Percentiles rank a stretch among this genome's conserved stretches.
Conservation (phyloP, 2,888 invertebrate genomes). For the Crocallis elinguaria region DNA sequence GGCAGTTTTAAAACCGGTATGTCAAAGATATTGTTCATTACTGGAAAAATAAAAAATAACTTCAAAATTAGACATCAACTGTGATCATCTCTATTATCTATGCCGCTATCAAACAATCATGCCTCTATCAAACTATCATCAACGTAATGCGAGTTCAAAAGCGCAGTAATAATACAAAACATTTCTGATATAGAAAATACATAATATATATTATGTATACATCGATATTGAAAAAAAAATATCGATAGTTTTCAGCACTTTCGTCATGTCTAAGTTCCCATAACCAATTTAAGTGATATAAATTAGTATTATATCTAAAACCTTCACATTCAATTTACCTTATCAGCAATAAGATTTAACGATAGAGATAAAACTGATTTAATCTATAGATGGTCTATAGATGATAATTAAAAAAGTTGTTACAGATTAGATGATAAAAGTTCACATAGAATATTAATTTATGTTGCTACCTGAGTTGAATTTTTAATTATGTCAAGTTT, state of each 20-base stretch:
- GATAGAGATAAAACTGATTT: constrained; percentile 37
- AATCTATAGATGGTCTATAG: constrained; percentile 28
- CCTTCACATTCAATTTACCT: constrained; percentile 41
- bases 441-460: constrained; percentile 38
- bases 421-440: constrained; percentile 25
- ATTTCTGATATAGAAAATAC: too few relatives aligned
- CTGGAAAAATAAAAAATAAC: too few relatives aligned
- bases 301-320: constrained; percentile 42
- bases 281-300: constrained; percentile 37
- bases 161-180: too few relatives aligned
- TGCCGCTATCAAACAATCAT: too few relatives aligned
- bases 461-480: not conserved
- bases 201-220: too few relatives aligned
- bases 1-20: too few relatives aligned
- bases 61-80: too few relatives aligned
- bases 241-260: not conserved
- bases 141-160: too few relatives aligned
- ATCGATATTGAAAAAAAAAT: too few relatives aligned
- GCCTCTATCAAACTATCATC: too few relatives aligned
- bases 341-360: constrained; percentile 51
- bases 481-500: not conserved
- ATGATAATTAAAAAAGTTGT: constrained; percentile 39
- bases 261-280: not conserved
- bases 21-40: too few relatives aligned
- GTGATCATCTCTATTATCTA: too few relatives aligned